Base-by-base conservation (phyloP, 1,140 invertebrate genomes). In the Pachyrhynchus sulphureomaculatus region DNA sequence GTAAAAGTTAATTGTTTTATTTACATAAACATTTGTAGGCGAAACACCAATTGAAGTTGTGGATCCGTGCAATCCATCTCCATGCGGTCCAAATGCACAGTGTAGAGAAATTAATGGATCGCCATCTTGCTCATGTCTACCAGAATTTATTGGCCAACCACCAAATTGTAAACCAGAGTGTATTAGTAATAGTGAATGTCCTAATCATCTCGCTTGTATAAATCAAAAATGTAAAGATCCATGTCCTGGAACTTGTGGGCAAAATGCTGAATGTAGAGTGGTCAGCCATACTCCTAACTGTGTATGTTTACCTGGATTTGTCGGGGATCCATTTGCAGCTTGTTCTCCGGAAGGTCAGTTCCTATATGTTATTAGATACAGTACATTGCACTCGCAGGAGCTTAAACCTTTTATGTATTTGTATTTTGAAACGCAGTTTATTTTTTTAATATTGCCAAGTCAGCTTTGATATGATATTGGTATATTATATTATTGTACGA, bases 101-200 rank as follows among this genome's bases (percentile, higher is more conserved):
- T 93, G 91, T 78, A 85, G 84, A 70, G 88, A 92, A 75, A 80
- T 80, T 65, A 85, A 87, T 63, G 88, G 87, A 68, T 87, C 83
- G 69, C 87, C 90, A 55, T 90, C 89, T 42, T 94, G 92, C 73
- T 84, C 83, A 59, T 94, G 92, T 77, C 73, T 91, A 68, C 82
- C 87, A 60, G 87, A 91, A 63, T 93, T 90, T 76, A 84, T 84
- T 65, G 91, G 92, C 45, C 88, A 92, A 79, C 90, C 92, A 9
- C 90, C 92, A 65, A 81, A 88, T 51, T 91, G 90, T 72, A 81
- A 87, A 68, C 89, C 89, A 20, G 89, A 91, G 79, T 92, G 90
- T 73, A 83, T 89, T 15, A 86, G 89, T 74, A 92, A 91, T 70
- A 85, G 84, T 13, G 89, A 92, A 72, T 94, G 91, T 77, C 73